Conservation (phyloP, 2,888 invertebrate species). For the Phytoseiulus persimilis region DNA sequence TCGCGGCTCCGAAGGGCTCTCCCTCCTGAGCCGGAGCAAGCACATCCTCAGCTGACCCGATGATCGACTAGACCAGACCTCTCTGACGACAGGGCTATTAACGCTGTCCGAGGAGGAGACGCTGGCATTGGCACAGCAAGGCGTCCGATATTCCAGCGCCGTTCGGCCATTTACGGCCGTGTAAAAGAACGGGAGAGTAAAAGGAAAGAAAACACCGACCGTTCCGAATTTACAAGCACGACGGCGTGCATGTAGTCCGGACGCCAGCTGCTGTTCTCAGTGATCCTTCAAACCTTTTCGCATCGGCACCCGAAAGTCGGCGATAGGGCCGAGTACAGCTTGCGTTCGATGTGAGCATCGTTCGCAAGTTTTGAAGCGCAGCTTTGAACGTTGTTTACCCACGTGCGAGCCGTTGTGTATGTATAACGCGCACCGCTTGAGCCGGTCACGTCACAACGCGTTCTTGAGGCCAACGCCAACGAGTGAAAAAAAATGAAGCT, state of each 20-base stretch:
- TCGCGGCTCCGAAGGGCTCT: neutral
- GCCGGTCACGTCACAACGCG: neutral
- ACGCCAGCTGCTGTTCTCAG: neutral
- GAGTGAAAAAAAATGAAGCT: too few species aligned
- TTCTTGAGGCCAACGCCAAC: neutral
- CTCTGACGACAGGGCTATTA: neutral
- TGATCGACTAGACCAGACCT: neutral
- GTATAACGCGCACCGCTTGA: neutral
- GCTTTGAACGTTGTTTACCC: too few species aligned
- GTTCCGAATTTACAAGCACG: neutral
- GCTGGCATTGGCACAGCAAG: too few species aligned
- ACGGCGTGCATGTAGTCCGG: neutral
- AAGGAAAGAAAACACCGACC: neutral
- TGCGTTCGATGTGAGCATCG: neutral
- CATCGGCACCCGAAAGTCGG: neutral
- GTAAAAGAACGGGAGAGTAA: neutral
- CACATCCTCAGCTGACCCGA: neutral
- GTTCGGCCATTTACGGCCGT: neutral
- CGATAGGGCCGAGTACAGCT: neutral
- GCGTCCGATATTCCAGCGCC: neutral
- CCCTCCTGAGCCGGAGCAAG: neutral
- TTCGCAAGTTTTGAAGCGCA: neutral
- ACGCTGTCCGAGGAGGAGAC: neutral
- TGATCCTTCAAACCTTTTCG: neutral
- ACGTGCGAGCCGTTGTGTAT: neutral